Evolutionary conservation across 2,888 invertebrate genomes (phyloP).

Genomic region (Baccha elongata): DNA sequence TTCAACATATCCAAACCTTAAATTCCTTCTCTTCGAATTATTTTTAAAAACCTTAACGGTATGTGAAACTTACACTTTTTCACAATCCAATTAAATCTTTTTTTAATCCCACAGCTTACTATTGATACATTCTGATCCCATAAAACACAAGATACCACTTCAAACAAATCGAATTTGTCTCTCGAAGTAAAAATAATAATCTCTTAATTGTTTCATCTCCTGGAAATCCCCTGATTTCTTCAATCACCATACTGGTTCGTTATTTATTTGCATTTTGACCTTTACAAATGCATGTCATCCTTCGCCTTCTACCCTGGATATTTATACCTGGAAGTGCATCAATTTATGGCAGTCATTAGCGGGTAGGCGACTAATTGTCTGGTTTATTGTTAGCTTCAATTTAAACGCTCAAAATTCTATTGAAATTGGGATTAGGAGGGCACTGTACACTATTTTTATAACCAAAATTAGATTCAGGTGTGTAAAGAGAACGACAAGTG

Average conservation of each 20-base stretch:
- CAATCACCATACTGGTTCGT: conserved; percentile 12
- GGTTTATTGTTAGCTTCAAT: conserved; percentile 39
- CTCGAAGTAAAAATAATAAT: background rate
- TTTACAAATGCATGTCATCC: background rate
- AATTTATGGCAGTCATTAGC: conserved; percentile 59
- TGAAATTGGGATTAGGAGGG: conserved; percentile 7
- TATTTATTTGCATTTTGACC: conserved; percentile 46
- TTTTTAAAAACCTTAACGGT: too few species aligned
- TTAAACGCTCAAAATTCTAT: conserved; percentile 22
- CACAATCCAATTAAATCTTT: background rate
- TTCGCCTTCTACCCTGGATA: background rate
- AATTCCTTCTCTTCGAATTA: background rate
- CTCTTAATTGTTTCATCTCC: conserved; percentile 22
- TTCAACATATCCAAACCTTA: background rate
- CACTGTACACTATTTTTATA: too few species aligned
- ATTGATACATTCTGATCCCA: background rate
- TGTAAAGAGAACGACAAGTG: too few species aligned
- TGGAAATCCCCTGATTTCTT: conserved; percentile 58
- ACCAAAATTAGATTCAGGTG: too few species aligned
- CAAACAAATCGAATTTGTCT: background rate
- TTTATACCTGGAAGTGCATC: conserved; percentile 6
- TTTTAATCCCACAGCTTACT: background rate
- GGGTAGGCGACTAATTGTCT: conserved; percentile 67
- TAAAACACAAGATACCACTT: background rate
- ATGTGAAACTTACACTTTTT: background rate